Evolutionary conservation across 2,888 invertebrate genomes (phyloP), one percentile per base, ranked within the genome.

Genomic region (Altica lythri): DNA sequence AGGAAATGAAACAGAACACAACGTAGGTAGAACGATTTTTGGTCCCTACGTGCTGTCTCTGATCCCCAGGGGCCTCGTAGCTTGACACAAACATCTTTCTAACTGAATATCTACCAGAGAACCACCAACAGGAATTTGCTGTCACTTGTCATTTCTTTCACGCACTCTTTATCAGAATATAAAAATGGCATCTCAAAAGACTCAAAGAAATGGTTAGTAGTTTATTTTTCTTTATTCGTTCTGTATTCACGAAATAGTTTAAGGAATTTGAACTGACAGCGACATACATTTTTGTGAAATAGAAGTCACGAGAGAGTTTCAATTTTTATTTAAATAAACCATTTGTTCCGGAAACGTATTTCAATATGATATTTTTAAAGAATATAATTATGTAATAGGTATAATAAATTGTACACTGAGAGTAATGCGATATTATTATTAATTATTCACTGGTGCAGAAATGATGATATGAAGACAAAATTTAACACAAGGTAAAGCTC

Each of bases 61-160:
- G 43, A 46, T 60, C 61, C 50, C 58, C 43, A 44, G 61, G 56
- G 61, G 55, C 60, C 65, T 63, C 66, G 65, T 66, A 68, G 66
- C 67, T 69, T 70, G 70, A 71, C 70, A 66, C 55, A 65, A 71
- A 72, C 72, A 72, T 69, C 67, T 67, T 64, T 64, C 67, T 64
- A 67, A 68, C 64, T 66, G 68, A 70, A 72, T 50, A n/a, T 50
- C 50, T 40, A 45, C 55, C 30, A 43, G 54, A 49, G 38, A 54
- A 70, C 68, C 68, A 69, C 68, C 69, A 69, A 71, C 67, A 71
- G 67, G 64, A 70, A 68, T 69, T 70, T 63, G 66, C 68, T 72
- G 72, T 73, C 73, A 72, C 68, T 68, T 71, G 73, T 72, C 72
- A 71, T 63, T 68, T 71, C 66, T 64, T 71, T 69, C 70, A 70